A percentile compares a stretch with the other conserved stretches of the same genome.
Evolutionary conservation across 2,113 vertebrate species (phyloP).

Genomic region (Actenoides lindsayi): DNA sequence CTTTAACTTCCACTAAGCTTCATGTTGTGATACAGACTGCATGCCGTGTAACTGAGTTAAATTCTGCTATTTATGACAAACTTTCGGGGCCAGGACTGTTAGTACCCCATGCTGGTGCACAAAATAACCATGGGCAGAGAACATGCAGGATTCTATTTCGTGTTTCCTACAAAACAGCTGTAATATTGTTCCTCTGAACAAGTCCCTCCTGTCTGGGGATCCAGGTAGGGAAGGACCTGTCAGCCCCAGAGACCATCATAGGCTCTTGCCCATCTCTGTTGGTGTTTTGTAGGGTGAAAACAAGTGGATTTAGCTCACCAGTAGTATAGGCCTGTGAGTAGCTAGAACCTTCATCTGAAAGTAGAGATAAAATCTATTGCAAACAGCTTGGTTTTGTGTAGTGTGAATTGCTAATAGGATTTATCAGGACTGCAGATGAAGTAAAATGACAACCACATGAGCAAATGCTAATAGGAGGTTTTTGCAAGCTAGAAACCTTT

Average conservation of each 20-base stretch:
- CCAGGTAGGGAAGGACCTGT: not conserved
- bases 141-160: not conserved
- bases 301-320: not conserved
- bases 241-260: not conserved
- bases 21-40: not conserved
- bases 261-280: not conserved
- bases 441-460: not conserved
- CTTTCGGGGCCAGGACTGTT: not conserved
- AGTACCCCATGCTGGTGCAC: not conserved
- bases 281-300: not conserved
- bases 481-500: not conserved
- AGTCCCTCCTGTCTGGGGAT: not conserved
- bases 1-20: not conserved
- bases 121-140: not conserved
- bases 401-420: not conserved
- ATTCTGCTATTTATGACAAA: not conserved
- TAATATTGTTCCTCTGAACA: not conserved
- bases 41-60: not conserved
- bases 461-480: fast-evolving
- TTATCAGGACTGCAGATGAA: not conserved
- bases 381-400: not conserved
- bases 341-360: not conserved
- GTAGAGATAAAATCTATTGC: not conserved
- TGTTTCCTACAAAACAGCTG: not conserved
- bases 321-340: not conserved